Conservation (phyloP, 2,797 vertebrate genomes). For the Steatocranus sp. region DNA sequence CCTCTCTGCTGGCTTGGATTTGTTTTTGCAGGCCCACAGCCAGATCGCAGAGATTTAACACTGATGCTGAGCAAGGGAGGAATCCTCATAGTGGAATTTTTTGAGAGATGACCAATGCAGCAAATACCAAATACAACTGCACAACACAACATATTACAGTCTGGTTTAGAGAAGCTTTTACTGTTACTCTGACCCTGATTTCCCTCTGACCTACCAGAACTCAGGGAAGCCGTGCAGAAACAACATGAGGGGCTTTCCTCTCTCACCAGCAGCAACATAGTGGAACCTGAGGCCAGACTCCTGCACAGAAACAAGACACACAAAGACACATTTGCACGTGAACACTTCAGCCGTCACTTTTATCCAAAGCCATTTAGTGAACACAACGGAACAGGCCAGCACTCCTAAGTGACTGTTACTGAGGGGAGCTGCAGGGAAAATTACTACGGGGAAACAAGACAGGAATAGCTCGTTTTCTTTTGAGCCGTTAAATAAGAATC, state of each 20-base stretch:
- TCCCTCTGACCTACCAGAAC: constrained; percentile 89
- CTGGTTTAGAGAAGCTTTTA: not conserved
- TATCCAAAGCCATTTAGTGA: not conserved
- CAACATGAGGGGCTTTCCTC: constrained; percentile 96
- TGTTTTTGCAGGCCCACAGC: not conserved
- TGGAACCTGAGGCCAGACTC: constrained; percentile 97
- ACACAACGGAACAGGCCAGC: not conserved
- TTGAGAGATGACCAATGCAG: not conserved
- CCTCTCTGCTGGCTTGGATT: not conserved
- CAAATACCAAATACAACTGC: not conserved
- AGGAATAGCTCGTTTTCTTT: not conserved
- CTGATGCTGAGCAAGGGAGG: not conserved
- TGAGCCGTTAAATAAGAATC: not conserved
- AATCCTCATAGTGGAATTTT: not conserved
- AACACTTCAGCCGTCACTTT: not conserved
- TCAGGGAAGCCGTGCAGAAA: constrained; percentile 98
- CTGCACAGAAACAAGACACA: constrained; percentile 59
- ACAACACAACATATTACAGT: not conserved
- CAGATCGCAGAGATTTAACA: not conserved
- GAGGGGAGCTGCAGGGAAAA: not conserved
- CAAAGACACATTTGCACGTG: not conserved
- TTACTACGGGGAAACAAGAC: not conserved
- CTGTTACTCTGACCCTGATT: not conserved
- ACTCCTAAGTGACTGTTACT: not conserved
- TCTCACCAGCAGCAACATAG: constrained; percentile 95